A percentile compares a stretch with the other conserved stretches of the same genome.
These are phyloP conservation scores for Sebastes fasciatus DNA, from an alignment of 2,113 vertebrate genomes.

Conservation along the genomic window DNA sequence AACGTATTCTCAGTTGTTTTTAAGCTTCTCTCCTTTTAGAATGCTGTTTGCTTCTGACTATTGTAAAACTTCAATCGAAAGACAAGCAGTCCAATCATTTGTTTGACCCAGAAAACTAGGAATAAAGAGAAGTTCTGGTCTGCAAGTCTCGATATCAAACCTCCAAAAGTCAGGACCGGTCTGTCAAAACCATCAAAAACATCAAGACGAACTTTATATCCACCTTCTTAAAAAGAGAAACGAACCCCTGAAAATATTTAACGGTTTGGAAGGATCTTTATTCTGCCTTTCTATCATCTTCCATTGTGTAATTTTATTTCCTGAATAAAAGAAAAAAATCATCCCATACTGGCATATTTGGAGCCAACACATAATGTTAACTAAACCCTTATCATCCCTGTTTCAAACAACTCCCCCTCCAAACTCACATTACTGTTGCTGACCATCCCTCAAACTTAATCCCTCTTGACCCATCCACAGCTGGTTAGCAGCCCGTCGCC, in stretches of 20 bases:
- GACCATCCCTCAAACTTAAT: slow-evolving; percentile 70
- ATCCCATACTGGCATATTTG: not conserved
- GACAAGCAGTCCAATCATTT: not conserved
- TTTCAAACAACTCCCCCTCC: not conserved
- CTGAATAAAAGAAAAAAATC: not conserved
- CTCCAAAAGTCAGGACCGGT: not conserved
- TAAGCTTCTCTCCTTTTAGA: not conserved
- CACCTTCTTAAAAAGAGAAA: not conserved
- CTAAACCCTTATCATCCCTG: not conserved
- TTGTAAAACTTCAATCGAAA: not conserved
- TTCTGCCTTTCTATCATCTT: not conserved
- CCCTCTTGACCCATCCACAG: slow-evolving; percentile 85
- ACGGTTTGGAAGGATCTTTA: not conserved
- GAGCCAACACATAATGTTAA: not conserved
- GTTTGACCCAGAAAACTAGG: not conserved
- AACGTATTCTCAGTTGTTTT: not conserved
- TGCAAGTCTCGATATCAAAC: not conserved
- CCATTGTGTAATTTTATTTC: not conserved
- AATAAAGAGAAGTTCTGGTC: not conserved
- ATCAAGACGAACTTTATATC: not conserved
- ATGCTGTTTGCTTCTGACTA: not conserved
- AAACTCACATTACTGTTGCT: slow-evolving; percentile 4
- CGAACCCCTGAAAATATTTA: not conserved
- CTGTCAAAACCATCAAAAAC: not conserved
- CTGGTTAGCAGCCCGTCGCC: slow-evolving; percentile 83